Evolutionary conservation across 64 coral and sea anemone genomes (phyloP).

Genomic region (Stichodactyla helianthus): DNA sequence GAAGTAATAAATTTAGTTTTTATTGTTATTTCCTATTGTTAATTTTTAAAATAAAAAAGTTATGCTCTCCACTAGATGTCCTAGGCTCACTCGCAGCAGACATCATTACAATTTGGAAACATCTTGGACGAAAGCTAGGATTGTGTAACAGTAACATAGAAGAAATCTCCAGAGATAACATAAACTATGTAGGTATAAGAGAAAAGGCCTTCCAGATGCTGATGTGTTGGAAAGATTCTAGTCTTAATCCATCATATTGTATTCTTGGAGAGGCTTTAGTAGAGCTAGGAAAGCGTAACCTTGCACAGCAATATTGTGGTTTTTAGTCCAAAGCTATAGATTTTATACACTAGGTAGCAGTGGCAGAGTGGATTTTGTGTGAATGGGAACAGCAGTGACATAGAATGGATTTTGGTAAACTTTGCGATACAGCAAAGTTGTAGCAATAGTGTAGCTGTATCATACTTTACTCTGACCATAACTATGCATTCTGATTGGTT

Average conservation of each 20-base stretch:
- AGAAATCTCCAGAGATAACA: conserved; percentile 51
- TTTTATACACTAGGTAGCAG: too few relatives aligned
- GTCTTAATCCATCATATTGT: conserved; percentile 14
- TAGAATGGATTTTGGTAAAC: too few relatives aligned
- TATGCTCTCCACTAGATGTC: not conserved
- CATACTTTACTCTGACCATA: too few relatives aligned
- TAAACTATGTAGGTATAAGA: conserved; percentile 35
- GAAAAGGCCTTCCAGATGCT: conserved; percentile 76
- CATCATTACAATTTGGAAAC: conserved; percentile 49
- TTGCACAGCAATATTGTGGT: conserved; percentile 31
- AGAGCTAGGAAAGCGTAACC: conserved; percentile 30
- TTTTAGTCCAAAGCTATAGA: not conserved
- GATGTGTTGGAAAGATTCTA: conserved; percentile 45
- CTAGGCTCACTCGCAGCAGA: conserved; percentile 37
- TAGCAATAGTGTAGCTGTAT: too few relatives aligned
- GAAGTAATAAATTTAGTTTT: too few relatives aligned
- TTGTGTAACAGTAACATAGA: conserved; percentile 54
- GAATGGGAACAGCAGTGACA: too few relatives aligned
- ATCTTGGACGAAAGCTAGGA: conserved; percentile 51
- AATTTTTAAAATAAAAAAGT: too few relatives aligned
- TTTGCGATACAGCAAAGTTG: too few relatives aligned
- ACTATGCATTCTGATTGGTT: too few relatives aligned
- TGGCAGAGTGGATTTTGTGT: too few relatives aligned
- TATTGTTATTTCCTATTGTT: too few relatives aligned
- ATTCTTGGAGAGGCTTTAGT: conserved; percentile 49